phyloP scores from a whole-genome alignment of 2,797 vertebrate species.

The Sebastes iracundus region DNA sequence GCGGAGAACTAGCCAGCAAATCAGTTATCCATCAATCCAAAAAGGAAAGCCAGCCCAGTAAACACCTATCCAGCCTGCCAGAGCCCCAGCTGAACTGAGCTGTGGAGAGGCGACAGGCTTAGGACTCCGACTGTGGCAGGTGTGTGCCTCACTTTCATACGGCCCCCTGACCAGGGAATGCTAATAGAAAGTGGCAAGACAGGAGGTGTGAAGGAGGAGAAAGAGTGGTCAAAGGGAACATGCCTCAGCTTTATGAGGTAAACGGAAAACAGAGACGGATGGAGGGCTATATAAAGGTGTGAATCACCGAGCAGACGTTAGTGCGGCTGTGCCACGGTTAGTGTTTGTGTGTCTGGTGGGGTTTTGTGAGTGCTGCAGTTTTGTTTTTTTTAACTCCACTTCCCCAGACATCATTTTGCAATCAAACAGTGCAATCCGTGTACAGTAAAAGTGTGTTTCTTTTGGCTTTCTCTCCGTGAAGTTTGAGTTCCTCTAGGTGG shows the following conservation, averaged over 20 bases:
- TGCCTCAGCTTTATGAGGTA: conserved; percentile 35
- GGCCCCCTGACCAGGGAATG: conserved; percentile 49
- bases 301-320: conserved; percentile 17
- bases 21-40: conserved; percentile 44
- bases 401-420: not conserved
- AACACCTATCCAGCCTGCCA: conserved; percentile 21
- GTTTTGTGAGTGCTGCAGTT: not conserved
- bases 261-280: conserved; percentile 30
- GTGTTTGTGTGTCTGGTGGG: not conserved
- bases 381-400: not conserved
- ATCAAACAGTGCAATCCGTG: not conserved
- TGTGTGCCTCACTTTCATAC: conserved; percentile 62
- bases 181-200: conserved; percentile 67
- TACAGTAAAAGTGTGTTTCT: not conserved
- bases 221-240: conserved; percentile 37
- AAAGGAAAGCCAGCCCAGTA: conserved; percentile 4
- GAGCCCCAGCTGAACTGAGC: conserved; percentile 10
- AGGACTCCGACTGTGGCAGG: conserved; percentile 57
- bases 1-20: conserved; percentile 20
- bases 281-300: conserved; percentile 11
- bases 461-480: not conserved
- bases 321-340: not conserved
- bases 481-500: conserved; percentile 16
- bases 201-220: conserved; percentile 57
- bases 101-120: conserved; percentile 47